Conservation (phyloP, 2,888 invertebrate species). For the Eupithecia abbreviata region DNA sequence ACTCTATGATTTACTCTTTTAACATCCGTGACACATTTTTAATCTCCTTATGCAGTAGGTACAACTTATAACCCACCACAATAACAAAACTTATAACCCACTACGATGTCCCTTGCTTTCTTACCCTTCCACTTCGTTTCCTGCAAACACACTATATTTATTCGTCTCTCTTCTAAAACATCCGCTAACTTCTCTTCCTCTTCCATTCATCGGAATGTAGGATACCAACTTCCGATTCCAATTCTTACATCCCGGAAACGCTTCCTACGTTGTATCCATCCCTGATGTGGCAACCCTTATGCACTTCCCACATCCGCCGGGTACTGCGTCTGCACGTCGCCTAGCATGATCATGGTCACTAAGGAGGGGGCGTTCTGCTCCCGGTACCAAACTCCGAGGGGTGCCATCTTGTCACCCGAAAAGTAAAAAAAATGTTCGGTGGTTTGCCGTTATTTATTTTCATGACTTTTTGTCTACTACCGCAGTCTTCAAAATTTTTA, state of each 20-base stretch:
- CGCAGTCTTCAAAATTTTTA: too few species aligned
- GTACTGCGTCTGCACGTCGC: too few species aligned
- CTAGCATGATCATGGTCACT: too few species aligned
- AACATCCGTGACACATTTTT: not conserved
- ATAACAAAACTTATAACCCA: not conserved
- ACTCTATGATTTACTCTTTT: too few species aligned
- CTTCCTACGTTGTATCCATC: not conserved
- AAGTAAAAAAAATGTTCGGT: too few species aligned
- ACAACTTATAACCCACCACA: constrained; percentile 2
- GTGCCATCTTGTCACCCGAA: too few species aligned
- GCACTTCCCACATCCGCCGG: not conserved
- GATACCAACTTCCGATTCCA: not conserved
- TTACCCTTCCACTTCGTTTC: constrained; percentile 3
- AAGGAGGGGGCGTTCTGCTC: too few species aligned
- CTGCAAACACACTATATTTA: not conserved
- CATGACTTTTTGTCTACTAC: too few species aligned
- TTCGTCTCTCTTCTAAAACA: not conserved
- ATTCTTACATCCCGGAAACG: not conserved
- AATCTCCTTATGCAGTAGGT: not conserved
- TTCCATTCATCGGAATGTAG: not conserved
- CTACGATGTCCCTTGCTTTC: not conserved
- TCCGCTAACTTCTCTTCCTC: not conserved
- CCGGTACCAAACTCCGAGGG: too few species aligned
- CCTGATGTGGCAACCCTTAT: not conserved
- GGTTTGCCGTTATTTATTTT: too few species aligned